phyloP scores from a whole-genome alignment of 2,113 vertebrate genomes.

The Junco hyemalis region DNA sequence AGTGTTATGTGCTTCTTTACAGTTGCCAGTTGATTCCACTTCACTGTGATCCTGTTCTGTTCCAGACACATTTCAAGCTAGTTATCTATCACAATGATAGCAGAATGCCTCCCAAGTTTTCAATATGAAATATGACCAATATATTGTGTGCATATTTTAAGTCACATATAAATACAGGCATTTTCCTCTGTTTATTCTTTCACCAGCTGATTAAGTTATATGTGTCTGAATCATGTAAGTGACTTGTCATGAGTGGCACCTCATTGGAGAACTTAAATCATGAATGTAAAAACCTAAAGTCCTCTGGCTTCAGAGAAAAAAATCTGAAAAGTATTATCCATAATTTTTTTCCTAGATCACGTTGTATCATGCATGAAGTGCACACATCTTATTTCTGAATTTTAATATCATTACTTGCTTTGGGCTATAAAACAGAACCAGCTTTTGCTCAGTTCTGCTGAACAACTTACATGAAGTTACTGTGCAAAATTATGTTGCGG shows the following conservation, averaged over 20 bases:
- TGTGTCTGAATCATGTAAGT: neutral
- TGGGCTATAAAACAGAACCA: conserved; percentile 36
- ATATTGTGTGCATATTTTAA: neutral
- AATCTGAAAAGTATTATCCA: neutral
- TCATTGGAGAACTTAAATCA: neutral
- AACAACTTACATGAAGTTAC: neutral
- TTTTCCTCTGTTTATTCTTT: neutral
- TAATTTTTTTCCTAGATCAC: neutral
- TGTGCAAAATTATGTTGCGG: neutral
- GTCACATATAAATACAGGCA: neutral
- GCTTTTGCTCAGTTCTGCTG: neutral
- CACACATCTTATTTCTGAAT: neutral
- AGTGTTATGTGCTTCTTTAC: neutral
- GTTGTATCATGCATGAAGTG: neutral
- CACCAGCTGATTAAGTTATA: neutral
- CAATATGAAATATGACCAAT: neutral
- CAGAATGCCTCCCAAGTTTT: neutral
- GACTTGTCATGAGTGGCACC: neutral
- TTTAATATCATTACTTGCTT: neutral
- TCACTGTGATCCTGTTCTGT: neutral
- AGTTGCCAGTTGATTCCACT: neutral
- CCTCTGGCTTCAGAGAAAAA: neutral
- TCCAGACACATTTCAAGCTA: neutral
- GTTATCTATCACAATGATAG: neutral
- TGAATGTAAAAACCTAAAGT: neutral